Conservation (phyloP, 2,113 vertebrate genomes). For the Rhineura floridana region DNA sequence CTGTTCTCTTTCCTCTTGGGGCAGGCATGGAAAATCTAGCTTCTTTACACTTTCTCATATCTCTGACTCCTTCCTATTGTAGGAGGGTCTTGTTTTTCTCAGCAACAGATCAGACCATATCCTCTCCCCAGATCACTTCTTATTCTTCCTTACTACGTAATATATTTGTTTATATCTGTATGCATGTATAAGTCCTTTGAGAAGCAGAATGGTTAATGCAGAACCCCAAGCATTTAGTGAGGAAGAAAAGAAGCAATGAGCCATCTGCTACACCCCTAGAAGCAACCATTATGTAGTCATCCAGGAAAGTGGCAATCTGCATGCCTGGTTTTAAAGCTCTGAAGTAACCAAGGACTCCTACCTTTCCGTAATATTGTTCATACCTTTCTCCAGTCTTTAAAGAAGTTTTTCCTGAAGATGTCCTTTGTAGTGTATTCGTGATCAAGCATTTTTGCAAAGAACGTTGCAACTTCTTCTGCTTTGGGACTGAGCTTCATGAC, state of each 20-base stretch:
- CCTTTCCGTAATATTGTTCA: conserved; percentile 22
- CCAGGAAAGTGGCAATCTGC: background rate
- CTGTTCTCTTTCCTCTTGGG: background rate
- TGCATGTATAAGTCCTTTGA: too few relatives aligned
- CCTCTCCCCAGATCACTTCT: background rate
- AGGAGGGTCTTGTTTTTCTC: background rate
- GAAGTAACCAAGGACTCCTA: background rate
- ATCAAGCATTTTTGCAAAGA: conserved; percentile 98
- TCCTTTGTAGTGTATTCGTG: conserved; percentile 98
- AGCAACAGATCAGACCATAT: background rate
- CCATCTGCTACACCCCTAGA: background rate
- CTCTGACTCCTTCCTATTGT: background rate
- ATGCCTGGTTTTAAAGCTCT: background rate
- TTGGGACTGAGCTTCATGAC: conserved; percentile 88
- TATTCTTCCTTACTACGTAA: background rate
- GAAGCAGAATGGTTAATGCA: background rate
- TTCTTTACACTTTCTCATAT: background rate
- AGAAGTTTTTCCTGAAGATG: conserved; percentile 97
- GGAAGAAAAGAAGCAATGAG: background rate
- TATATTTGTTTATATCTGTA: too few relatives aligned
- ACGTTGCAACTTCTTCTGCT: conserved; percentile 96
- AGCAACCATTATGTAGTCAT: background rate
- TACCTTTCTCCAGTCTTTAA: conserved; percentile 97
- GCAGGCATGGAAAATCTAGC: too few relatives aligned
- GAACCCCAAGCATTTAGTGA: background rate